Base-by-base conservation (phyloP, 23 tunicate species). In the Halocynthia roretzi region DNA sequence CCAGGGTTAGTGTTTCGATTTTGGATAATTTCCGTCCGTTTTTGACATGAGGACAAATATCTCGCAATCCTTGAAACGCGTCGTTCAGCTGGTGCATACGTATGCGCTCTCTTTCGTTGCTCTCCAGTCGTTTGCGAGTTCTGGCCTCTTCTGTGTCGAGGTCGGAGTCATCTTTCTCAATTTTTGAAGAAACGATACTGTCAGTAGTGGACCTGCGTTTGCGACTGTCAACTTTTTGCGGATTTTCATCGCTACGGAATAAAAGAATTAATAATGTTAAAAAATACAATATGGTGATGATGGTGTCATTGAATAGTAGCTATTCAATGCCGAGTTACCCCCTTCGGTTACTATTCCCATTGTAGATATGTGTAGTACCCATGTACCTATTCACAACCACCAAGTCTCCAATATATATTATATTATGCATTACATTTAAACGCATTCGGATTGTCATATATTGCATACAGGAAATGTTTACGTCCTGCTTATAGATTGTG, bases 1-100 rank as follows among this genome's bases (percentile, higher is more conserved):
- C 88, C 17, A 83, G 69, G 5, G 96, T 89, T 17, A 83, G 67
- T 71, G 96, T 89, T 71, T 89, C 96, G 19, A 89, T 89, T 64
- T 89, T 89, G 14, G 96, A 89, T 8, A 89, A 72, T 44, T 89
- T 89, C 11, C 88, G 82, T n/a, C 86, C 96, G 76, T 81, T 86
- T 53, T 89, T 89, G 7, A 83, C 95, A 21, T 83, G 88, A 9
- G 88, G 96, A 62, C 96, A 89, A 71, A 83, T 83, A 61, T 89
- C 88, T 14, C 95, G 67, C 70, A 88, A 81, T n/a, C 88, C 87
- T 69, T 89, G 96, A 70, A 89, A 89, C 55, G 96, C 96, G 85
- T 83, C 95, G 87, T 83, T 83, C 22, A 89, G 76, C 77, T 89
- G 96, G 53, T 83, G 96, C 96, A 89, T 89, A 18, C 93, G 56